A percentile compares a stretch with the other conserved stretches of the same genome.
Conservation (phyloP, 2,113 vertebrate species). For the Jaculus jaculus region DNA sequence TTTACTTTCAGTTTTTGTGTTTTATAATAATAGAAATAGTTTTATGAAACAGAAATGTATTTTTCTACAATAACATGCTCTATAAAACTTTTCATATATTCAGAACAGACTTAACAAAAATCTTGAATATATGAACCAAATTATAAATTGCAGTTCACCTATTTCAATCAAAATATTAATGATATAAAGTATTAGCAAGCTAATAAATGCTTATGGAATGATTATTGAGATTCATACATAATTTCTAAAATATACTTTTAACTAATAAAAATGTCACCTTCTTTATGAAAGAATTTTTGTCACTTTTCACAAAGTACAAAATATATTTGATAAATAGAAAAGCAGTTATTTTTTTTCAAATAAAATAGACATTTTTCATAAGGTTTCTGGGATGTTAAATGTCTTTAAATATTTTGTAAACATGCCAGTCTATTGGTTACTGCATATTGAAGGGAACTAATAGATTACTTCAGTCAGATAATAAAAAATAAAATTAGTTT, state of each 20-base stretch:
- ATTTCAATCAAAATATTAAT: slow-evolving; percentile 4
- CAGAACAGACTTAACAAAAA: not conserved
- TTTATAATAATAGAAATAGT: not conserved
- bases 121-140: slow-evolving; percentile 8
- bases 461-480: not conserved
- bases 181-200: not conserved
- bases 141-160: not conserved
- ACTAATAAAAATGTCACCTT: not conserved
- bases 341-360: too few relatives aligned
- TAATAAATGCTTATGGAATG: not conserved
- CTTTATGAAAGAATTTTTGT: not conserved
- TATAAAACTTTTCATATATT: not conserved
- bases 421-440: not conserved
- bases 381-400: not conserved
- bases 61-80: not conserved
- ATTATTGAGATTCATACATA: not conserved
- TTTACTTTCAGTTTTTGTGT: not conserved
- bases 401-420: not conserved
- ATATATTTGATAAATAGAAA: not conserved
- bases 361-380: not conserved
- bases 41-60: not conserved
- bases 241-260: not conserved
- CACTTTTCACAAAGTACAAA: not conserved
- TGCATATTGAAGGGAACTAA: not conserved
- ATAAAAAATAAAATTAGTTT: not conserved